phyloP scores from a whole-genome alignment of 1,140 invertebrate species.

The Acromyrmex heyeri region DNA sequence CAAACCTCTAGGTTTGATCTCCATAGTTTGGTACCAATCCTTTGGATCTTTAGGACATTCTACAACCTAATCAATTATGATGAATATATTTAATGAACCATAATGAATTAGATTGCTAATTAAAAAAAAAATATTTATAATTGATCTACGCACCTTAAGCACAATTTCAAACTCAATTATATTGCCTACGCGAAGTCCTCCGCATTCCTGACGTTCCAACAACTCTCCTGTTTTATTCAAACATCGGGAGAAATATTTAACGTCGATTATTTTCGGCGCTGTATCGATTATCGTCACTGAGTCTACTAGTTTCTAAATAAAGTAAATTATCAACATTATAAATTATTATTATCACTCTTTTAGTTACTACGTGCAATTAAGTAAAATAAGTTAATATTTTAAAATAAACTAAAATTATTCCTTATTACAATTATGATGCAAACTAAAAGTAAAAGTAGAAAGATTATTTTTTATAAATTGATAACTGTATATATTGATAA shows the following conservation, averaged over 20 bases:
- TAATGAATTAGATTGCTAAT: conserved; percentile 9
- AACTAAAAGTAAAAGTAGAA: background rate
- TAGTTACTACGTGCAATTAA: background rate
- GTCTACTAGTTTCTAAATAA: conserved; percentile 81
- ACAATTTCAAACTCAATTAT: conserved; percentile 85
- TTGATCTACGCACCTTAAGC: conserved; percentile 70
- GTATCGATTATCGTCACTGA: conserved; percentile 88
- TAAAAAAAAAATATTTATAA: conserved; percentile 1
- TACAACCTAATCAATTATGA: conserved; percentile 77
- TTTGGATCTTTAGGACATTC: conserved; percentile 88
- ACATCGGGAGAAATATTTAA: conserved; percentile 90
- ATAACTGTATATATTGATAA: background rate
- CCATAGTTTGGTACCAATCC: conserved; percentile 89
- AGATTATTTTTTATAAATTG: conserved; percentile 3
- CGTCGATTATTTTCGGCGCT: conserved; percentile 87
- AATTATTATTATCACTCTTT: conserved; percentile 3
- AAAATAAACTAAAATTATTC: background rate
- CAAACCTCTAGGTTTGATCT: conserved; percentile 92
- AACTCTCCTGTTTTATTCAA: conserved; percentile 81
- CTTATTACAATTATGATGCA: background rate
- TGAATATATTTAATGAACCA: conserved; percentile 1
- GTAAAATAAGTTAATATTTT: background rate
- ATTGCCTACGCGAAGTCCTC: conserved; percentile 88
- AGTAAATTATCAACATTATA: conserved; percentile 26
- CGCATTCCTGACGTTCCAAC: conserved; percentile 86